Percentiles rank a stretch among this genome's conserved stretches.
Conservation (phyloP, 2,888 invertebrate species). For the Saturnia japonica region DNA sequence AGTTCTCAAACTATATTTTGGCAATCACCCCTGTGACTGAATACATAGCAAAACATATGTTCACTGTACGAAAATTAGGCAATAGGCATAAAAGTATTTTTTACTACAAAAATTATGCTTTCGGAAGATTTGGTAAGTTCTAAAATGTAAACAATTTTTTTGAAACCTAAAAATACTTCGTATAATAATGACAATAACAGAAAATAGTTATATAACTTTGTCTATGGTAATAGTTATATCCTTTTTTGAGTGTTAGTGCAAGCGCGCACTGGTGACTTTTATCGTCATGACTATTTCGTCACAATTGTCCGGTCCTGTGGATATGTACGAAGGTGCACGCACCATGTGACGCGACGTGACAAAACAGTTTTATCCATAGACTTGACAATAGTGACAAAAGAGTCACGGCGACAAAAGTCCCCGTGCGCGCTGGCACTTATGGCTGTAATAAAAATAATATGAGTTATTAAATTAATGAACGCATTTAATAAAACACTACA, state of each 20-base stretch:
- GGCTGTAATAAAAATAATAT: not conserved
- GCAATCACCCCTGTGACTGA: not conserved
- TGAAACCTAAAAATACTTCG: not conserved
- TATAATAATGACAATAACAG: not conserved
- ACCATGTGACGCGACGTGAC: too few relatives aligned
- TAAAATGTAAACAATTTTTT: constrained; percentile 7
- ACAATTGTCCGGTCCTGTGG: too few relatives aligned
- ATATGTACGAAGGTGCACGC: too few relatives aligned
- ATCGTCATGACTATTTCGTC: too few relatives aligned
- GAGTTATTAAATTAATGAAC: not conserved
- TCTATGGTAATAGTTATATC: too few relatives aligned
- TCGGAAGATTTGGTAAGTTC: constrained; percentile 59
- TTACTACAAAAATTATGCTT: constrained; percentile 32
- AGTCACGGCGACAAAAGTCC: too few relatives aligned
- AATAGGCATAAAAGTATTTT: not conserved
- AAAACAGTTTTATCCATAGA: too few relatives aligned
- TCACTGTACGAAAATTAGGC: not conserved
- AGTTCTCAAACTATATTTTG: not conserved
- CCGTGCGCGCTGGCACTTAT: too few relatives aligned
- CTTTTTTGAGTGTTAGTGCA: not conserved
- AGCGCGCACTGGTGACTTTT: too few relatives aligned
- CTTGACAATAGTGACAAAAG: too few relatives aligned
- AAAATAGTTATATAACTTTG: too few relatives aligned
- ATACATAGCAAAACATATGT: not conserved
- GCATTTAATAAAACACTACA: not conserved